Conservation (phyloP, 2,797 vertebrate species). For the Oreonectes daqikongensis region DNA sequence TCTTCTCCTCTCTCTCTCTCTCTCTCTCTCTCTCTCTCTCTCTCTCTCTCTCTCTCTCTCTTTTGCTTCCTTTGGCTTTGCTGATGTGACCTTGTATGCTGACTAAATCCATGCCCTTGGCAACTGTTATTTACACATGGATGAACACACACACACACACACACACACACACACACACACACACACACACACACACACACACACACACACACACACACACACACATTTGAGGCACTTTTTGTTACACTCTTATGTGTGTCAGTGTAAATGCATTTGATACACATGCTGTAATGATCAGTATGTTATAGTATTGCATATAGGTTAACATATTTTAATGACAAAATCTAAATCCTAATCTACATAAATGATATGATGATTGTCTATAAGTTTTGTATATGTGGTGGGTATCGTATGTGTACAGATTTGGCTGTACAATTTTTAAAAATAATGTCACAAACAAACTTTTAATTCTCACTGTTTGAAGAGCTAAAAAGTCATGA, state of each 20-base stretch:
- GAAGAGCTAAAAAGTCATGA: no score
- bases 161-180: slow-evolving; percentile 29
- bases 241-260: slow-evolving; percentile 22
- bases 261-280: slow-evolving; percentile 14
- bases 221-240: no score
- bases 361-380: no score
- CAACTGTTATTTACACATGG: slow-evolving; percentile 60
- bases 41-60: slow-evolving; percentile 2
- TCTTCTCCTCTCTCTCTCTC: slow-evolving; percentile 29
- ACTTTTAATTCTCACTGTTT: no score
- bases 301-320: not conserved
- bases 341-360: no score
- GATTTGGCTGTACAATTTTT: no score
- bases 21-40: slow-evolving; percentile 5
- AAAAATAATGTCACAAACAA: no score
- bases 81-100: slow-evolving; percentile 54
- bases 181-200: slow-evolving; percentile 34
- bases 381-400: no score
- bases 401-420: no score
- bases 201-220: slow-evolving; percentile 36
- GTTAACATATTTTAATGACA: no score
- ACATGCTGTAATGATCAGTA: not conserved
- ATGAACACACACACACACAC: slow-evolving; percentile 57
- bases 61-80: slow-evolving; percentile 23
- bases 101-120: slow-evolving; percentile 58